phyloP scores from a whole-genome alignment of 2,888 invertebrate genomes.

The Miltochrista miniata region DNA sequence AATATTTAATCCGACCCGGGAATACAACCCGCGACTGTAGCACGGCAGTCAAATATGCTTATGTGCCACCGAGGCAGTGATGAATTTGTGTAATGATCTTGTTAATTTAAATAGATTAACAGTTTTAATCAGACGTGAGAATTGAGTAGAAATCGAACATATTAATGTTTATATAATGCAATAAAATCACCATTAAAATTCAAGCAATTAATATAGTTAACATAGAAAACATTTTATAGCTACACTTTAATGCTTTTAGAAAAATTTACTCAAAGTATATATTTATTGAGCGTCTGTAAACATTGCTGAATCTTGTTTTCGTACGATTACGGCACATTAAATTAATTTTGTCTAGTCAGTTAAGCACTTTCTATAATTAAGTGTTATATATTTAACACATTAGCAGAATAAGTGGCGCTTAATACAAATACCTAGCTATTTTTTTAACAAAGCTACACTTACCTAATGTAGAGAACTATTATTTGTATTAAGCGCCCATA shows the following conservation, averaged over 20 bases:
- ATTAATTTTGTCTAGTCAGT: background rate
- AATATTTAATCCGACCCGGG: no score
- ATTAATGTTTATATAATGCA: slow-evolving; percentile 14
- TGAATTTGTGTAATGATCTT: background rate
- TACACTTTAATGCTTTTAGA: background rate
- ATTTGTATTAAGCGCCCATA: no score
- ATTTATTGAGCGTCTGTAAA: background rate
- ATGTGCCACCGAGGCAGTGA: no score
- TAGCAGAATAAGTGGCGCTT: no score
- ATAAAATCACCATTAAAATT: slow-evolving; percentile 19
- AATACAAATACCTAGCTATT: no score
- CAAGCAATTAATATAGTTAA: slow-evolving; percentile 20
- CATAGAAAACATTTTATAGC: slow-evolving; percentile 9
- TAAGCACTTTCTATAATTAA: no score
- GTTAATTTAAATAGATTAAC: background rate
- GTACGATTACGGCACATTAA: background rate
- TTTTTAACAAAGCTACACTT: no score
- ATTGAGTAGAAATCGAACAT: slow-evolving; percentile 20
- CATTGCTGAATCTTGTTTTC: background rate
- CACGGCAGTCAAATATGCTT: no score
- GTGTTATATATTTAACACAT: no score
- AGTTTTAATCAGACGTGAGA: slow-evolving; percentile 15
- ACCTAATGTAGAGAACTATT: no score
- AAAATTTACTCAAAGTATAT: background rate
- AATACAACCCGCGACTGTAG: no score